Conservation (phyloP, 2,113 vertebrate genomes). For the Ctenomys sociabilis region DNA sequence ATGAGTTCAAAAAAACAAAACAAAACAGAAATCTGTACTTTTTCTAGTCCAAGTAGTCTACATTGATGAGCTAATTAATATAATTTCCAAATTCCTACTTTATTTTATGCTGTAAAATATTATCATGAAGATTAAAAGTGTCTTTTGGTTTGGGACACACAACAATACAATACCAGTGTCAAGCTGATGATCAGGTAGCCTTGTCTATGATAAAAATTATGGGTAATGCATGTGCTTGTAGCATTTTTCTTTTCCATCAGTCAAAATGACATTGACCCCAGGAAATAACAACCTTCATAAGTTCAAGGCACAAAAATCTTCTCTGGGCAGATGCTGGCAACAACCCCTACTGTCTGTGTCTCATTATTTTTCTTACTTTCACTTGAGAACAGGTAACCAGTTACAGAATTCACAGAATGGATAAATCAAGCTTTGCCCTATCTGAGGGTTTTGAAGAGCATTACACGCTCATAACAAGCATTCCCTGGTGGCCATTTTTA, state of each 20-base stretch:
- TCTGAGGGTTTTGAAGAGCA: neutral
- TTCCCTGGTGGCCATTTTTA: neutral
- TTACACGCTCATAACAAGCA: neutral
- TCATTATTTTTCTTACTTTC: conserved; percentile 7
- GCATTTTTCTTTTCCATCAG: neutral
- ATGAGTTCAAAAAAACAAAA: too few species aligned
- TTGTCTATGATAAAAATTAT: neutral
- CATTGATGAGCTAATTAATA: neutral
- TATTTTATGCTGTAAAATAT: neutral
- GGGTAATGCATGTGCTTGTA: neutral
- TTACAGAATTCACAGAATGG: neutral
- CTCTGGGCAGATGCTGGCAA: neutral
- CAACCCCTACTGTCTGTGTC: neutral
- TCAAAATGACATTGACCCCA: neutral
- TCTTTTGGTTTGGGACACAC: neutral
- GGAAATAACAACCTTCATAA: conserved; percentile 23
- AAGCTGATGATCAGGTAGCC: neutral
- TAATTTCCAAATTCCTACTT: conserved; percentile 48
- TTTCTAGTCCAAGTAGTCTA: neutral
- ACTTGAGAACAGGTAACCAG: conserved; percentile 32
- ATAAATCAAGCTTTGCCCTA: conserved; percentile 11
- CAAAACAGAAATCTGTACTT: neutral
- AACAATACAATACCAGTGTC: neutral
- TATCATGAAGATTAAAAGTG: conserved; percentile 23
- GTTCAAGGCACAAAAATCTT: neutral